phyloP scores from a whole-genome alignment of 2,888 invertebrate genomes.

The Panzeria rudis region DNA sequence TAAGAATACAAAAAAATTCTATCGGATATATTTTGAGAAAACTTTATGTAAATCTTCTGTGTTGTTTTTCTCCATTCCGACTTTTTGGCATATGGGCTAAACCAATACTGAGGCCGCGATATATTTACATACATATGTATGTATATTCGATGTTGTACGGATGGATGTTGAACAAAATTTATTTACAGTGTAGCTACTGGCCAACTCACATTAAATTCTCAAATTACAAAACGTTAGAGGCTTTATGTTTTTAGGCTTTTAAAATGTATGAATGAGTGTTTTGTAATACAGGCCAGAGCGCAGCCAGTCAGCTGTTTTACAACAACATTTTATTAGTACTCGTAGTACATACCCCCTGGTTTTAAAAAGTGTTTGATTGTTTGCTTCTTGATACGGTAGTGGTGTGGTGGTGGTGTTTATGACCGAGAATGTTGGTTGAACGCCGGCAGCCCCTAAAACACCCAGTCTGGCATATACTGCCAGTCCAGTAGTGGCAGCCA shows the following conservation, averaged over 20 bases:
- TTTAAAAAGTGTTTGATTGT: slow-evolving; percentile 40
- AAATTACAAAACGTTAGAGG: slow-evolving; percentile 51
- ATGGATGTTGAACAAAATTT: not conserved
- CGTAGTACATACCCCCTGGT: slow-evolving; percentile 63
- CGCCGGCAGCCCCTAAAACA: slow-evolving; percentile 59
- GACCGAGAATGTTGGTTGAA: slow-evolving; percentile 58
- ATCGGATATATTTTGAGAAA: too few relatives aligned
- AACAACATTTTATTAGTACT: slow-evolving; percentile 33
- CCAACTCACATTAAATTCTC: slow-evolving; percentile 30
- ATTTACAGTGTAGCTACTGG: slow-evolving; percentile 29
- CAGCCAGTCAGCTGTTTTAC: slow-evolving; percentile 67
- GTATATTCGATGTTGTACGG: not conserved
- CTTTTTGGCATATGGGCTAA: too few relatives aligned
- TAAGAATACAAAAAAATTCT: too few relatives aligned
- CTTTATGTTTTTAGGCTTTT: slow-evolving; percentile 35
- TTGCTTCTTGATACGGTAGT: slow-evolving; percentile 32
- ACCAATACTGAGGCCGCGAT: too few relatives aligned
- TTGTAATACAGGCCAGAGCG: slow-evolving; percentile 34
- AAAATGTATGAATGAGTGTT: slow-evolving; percentile 9
- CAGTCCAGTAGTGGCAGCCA: slow-evolving; percentile 35
- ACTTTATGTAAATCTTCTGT: too few relatives aligned
- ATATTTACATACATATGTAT: not conserved
- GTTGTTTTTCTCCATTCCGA: too few relatives aligned
- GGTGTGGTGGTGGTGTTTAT: slow-evolving; percentile 57
- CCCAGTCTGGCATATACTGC: slow-evolving; percentile 51